Evolutionary conservation across 2,888 invertebrate genomes (phyloP), one percentile per base, ranked within the genome.

Genomic region (Eubasilissa splendida): DNA sequence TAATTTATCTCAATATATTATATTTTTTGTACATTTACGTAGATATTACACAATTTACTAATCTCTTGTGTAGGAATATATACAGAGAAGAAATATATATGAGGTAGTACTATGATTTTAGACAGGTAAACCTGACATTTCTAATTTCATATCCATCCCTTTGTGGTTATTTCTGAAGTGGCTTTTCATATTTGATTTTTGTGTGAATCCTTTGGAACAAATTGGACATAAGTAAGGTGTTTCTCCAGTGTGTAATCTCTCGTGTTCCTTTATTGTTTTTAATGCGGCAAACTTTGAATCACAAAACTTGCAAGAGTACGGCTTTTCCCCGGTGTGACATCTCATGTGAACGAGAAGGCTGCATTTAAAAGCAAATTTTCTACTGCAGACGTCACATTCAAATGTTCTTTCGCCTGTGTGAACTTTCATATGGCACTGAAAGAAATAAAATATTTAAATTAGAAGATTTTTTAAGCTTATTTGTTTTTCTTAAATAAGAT

Each of bases 151-250:
- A 53, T 83, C 80, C 10, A 82, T 9, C 4, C 77, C 79, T 82
- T 82, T 83, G 68, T 83, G 83, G 75, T 83, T 84, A 54, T 83
- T 78, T 52, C 81, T 70, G 65, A 83, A 83, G 60, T 84, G 84
- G 66, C 84, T 84, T 60, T 83, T 84, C 84, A 84, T 84, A 60
- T 84, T 84, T 1, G 82, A 82, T 59, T 81, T 80, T 58, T 84
- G 84, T 10, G 78, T 78, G 78, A 83, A 84, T 0, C 81, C 81
- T 71, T 83, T 84, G 14, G 77, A 76, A 66, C 84, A 84, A 10
- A 79, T 70, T 0, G 84, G 84, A 66, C 84, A 84, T 12, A 76
- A 22, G 60, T 84, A 84, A 4, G 84, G 84, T 3, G 81, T 80
- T 66, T 83, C 80, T 2, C 84, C 84, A 2, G 84, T 84, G 76